Conservation (phyloP, 30 jellyfish, hydroid and myxozoan species). For the Mastigias papua region DNA sequence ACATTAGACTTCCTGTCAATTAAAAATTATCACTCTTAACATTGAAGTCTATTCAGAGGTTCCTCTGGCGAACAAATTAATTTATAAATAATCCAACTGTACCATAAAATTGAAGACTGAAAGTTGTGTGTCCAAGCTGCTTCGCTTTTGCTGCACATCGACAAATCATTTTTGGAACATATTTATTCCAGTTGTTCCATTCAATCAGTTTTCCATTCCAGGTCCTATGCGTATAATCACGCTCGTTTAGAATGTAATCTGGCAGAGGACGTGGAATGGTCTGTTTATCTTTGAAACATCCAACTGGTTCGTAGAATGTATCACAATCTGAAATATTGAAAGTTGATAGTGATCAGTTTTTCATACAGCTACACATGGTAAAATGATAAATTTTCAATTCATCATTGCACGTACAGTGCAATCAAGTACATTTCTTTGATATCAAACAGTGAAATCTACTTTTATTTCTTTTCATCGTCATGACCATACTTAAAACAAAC, state of each 20-base stretch:
- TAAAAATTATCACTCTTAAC: constrained; percentile 71
- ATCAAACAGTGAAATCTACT: no score
- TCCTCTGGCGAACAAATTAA: background rate
- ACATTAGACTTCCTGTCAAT: constrained; percentile 44
- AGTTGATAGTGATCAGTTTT: no score
- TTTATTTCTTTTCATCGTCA: no score
- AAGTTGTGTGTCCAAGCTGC: constrained; percentile 28
- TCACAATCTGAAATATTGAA: constrained; percentile 71
- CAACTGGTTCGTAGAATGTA: constrained; percentile 73
- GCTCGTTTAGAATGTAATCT: constrained; percentile 63
- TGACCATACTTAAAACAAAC: no score
- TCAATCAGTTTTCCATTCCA: constrained; percentile 74
- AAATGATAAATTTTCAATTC: no score
- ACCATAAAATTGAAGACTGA: constrained; percentile 79
- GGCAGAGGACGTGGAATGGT: constrained; percentile 64
- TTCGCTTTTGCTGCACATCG: constrained; percentile 84
- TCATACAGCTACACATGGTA: no score
- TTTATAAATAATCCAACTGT: constrained; percentile 1
- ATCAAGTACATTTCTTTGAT: no score
- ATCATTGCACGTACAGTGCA: no score
- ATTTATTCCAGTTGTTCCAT: constrained; percentile 80
- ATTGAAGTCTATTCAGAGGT: background rate
- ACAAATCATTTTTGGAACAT: constrained; percentile 73
- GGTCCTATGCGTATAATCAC: constrained; percentile 53
- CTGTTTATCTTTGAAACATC: constrained; percentile 66